phyloP scores from a whole-genome alignment of 92 coral and sea anemone species.

The Metridium senile region DNA sequence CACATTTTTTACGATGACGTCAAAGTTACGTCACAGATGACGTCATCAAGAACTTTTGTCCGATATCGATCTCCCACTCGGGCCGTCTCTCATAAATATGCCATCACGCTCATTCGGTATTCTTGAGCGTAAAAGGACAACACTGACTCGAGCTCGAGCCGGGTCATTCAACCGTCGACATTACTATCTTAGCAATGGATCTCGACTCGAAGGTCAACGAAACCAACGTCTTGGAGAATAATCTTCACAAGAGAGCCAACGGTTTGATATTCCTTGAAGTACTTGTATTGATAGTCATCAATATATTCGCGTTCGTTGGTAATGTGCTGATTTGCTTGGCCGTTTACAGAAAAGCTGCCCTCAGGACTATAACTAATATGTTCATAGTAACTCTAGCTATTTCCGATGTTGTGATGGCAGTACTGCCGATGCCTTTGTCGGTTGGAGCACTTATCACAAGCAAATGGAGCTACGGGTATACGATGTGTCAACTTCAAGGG shows the following conservation, averaged over 20 bases:
- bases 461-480: conserved; percentile 67
- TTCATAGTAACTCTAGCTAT: conserved; percentile 71
- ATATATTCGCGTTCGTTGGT: conserved; percentile 61
- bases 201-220: not conserved
- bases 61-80: not conserved
- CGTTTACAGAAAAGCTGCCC: conserved; percentile 58
- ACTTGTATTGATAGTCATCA: conserved; percentile 35
- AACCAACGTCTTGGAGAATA: conserved; percentile 18
- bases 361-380: conserved; percentile 78
- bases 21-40: no score
- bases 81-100: not conserved
- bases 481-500: conserved; percentile 78
- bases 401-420: conserved; percentile 70
- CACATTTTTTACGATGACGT: no score
- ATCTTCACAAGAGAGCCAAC: conserved; percentile 43
- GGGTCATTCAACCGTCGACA: conserved; percentile 6
- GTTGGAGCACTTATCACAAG: conserved; percentile 49
- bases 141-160: no score
- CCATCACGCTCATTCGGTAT: not conserved
- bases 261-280: conserved; percentile 51
- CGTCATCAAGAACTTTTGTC: no score
- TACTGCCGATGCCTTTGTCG: conserved; percentile 70
- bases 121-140: conserved; percentile 1
- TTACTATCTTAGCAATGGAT: no score
- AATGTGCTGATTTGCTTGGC: conserved; percentile 67